Evolutionary conservation across 1,140 invertebrate genomes (phyloP).

Genomic region (Andrena cerasifolii): DNA sequence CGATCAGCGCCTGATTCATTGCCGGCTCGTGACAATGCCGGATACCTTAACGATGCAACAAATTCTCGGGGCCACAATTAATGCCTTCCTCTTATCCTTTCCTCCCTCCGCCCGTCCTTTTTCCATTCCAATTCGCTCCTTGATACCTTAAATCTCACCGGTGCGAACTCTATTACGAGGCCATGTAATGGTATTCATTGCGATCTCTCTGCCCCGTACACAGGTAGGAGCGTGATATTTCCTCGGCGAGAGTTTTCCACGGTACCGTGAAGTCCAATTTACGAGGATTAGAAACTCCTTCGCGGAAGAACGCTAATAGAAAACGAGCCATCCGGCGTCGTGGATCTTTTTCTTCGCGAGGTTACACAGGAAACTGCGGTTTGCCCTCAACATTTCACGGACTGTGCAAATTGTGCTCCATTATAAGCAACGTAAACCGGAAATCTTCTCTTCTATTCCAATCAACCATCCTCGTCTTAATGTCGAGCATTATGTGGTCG

Average conservation of each 20-base stretch:
- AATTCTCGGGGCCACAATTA: conserved; percentile 42
- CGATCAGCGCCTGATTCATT: conserved; percentile 34
- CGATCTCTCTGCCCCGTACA: neutral
- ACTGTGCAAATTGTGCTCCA: conserved; percentile 10
- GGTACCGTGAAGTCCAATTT: conserved; percentile 3
- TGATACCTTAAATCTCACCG: conserved; percentile 6
- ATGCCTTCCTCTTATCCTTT: conserved; percentile 41
- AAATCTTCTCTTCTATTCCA: too few species aligned
- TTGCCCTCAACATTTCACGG: conserved; percentile 10
- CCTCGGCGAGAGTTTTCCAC: conserved; percentile 25
- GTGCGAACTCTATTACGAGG: neutral
- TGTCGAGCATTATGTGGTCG: too few species aligned
- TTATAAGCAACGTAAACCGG: neutral
- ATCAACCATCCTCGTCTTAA: too few species aligned
- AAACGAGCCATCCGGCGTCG: conserved; percentile 21
- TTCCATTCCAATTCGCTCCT: neutral
- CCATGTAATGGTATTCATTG: neutral
- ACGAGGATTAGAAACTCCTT: conserved; percentile 26
- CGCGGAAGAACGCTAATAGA: conserved; percentile 22
- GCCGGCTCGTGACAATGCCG: conserved; percentile 38
- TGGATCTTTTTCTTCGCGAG: neutral
- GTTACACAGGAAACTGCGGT: conserved; percentile 11
- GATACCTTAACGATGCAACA: conserved; percentile 47
- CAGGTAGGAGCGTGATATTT: neutral
- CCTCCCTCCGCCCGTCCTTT: neutral